Evolutionary conservation across 2,888 invertebrate species (phyloP).

Genomic region (Limnephilus marmoratus): DNA sequence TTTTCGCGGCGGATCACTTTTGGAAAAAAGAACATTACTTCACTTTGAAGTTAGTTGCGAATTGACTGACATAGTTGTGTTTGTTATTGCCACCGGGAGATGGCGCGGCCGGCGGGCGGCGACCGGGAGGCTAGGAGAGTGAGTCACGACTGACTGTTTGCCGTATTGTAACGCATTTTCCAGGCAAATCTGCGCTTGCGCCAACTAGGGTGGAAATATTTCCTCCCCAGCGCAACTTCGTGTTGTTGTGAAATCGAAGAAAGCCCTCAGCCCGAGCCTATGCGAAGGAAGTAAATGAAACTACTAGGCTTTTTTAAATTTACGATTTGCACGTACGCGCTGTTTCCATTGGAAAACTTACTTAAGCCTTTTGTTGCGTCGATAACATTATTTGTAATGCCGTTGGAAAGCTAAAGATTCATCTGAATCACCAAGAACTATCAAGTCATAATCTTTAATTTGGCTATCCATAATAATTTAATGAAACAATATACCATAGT

Average conservation of each 20-base stretch:
- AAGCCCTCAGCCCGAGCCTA: not conserved
- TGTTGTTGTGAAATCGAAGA: slow-evolving; percentile 55
- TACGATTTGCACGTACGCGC: slow-evolving; percentile 7
- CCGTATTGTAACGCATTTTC: slow-evolving; percentile 64
- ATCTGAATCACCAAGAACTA: not conserved
- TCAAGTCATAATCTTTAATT: not conserved
- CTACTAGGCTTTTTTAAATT: not conserved
- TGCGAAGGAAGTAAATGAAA: not conserved
- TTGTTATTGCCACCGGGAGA: slow-evolving; percentile 53
- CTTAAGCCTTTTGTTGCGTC: not conserved
- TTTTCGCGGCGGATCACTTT: slow-evolving; percentile 19
- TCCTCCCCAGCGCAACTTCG: slow-evolving; percentile 54
- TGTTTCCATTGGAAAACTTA: not conserved
- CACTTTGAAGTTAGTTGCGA: slow-evolving; percentile 52
- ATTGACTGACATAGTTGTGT: slow-evolving; percentile 45
- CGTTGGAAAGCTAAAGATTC: not conserved
- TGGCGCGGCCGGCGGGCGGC: slow-evolving; percentile 54
- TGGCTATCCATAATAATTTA: too few relatives aligned
- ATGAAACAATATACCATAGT: too few relatives aligned
- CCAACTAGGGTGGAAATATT: slow-evolving; percentile 53
- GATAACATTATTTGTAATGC: not conserved
- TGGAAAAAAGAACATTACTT: slow-evolving; percentile 26
- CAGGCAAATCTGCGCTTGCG: slow-evolving; percentile 51
- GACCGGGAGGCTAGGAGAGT: slow-evolving; percentile 47
- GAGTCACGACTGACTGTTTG: slow-evolving; percentile 60